Percentiles rank a stretch among this genome's conserved stretches.
These are phyloP conservation scores for Stichopus chloronotus DNA, from an alignment of 35 echinoderm and acorn worm species.

Conservation along the genomic window DNA sequence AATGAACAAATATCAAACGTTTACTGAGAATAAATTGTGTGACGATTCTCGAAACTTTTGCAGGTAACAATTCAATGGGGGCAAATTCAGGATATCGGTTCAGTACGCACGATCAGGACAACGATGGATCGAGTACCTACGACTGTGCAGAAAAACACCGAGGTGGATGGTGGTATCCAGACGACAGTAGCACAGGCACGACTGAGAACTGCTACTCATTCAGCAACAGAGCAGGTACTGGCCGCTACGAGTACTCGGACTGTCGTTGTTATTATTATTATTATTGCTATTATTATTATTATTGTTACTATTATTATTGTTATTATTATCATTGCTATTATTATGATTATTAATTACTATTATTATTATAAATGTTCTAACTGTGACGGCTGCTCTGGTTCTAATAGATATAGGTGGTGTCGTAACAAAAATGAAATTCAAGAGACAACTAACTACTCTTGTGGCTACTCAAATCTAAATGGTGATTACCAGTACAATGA, in stretches of 20 bases:
- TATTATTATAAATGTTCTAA: too few relatives aligned
- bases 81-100: neutral
- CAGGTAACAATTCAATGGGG: neutral
- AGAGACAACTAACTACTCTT: neutral
- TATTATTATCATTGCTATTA: too few relatives aligned
- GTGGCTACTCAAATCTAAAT: slow-evolving; percentile 3
- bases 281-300: neutral
- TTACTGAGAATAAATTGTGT: too few relatives aligned
- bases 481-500: neutral
- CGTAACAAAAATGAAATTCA: too few relatives aligned
- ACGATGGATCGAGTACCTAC: slow-evolving; percentile 6
- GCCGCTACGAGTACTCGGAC: neutral
- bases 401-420: too few relatives aligned
- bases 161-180: too few relatives aligned
- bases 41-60: neutral
- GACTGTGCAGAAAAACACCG: slow-evolving; percentile 15
- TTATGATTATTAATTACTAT: too few relatives aligned
- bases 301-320: neutral
- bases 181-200: too few relatives aligned
- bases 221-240: too few relatives aligned
- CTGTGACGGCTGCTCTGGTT: too few relatives aligned
- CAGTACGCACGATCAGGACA: slow-evolving; percentile 35
- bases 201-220: too few relatives aligned
- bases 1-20: too few relatives aligned
- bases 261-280: neutral